Evolutionary conservation across 2,113 vertebrate species (phyloP).

Genomic region (Siphamia tubifer): DNA sequence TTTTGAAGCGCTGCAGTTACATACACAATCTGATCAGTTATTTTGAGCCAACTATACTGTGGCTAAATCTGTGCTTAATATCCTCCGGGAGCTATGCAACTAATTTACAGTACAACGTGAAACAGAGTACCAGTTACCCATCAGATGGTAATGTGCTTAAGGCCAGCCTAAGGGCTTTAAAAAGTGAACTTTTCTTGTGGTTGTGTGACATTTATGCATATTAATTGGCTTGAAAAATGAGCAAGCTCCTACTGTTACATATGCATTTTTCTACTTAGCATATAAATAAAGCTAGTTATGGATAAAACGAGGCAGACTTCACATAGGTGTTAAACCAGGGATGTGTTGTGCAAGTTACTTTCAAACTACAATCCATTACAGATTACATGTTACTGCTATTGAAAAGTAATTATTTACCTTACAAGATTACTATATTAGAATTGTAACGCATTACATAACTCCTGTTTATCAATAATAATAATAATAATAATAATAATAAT

Average conservation of each 20-base stretch:
- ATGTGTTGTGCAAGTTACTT: no score
- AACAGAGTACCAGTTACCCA: slow-evolving; percentile 4
- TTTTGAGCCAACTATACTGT: background rate
- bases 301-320: no score
- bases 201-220: slow-evolving; percentile 21
- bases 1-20: background rate
- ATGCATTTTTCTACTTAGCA: background rate
- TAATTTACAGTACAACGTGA: slow-evolving; percentile 22
- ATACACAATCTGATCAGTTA: background rate
- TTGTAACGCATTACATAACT: no score
- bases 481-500: no score
- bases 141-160: slow-evolving; percentile 32
- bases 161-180: slow-evolving; percentile 6
- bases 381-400: no score
- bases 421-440: no score
- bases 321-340: no score
- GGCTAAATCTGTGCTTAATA: background rate
- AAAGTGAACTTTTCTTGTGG: slow-evolving; percentile 15
- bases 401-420: no score
- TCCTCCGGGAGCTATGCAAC: slow-evolving; percentile 6
- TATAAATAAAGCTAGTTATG: background rate
- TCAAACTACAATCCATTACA: no score
- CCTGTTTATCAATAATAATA: no score
- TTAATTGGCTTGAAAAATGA: slow-evolving; percentile 5
- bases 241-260: background rate